Base-by-base conservation (phyloP, 1,140 invertebrate genomes). In the Drosophila pachea region DNA sequence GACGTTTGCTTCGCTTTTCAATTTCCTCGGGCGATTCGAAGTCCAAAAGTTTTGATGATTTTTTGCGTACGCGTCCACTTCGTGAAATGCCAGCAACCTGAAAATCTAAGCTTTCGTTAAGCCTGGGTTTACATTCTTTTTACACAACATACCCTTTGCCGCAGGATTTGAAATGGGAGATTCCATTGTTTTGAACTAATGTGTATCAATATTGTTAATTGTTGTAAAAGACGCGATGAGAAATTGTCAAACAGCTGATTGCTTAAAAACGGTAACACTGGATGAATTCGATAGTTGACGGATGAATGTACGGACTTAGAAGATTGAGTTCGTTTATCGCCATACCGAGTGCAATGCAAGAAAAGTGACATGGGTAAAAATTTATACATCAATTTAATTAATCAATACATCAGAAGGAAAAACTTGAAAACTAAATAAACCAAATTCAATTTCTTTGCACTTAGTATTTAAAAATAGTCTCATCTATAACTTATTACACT, bases 1-100 rank as follows among this genome's bases (percentile, higher is more conserved):
- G 68, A 8, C 76, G 69, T 54, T 84, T 88, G 5, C 90, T 86
- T 42, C 91, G 90, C 22, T 90, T 90, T 48, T 92, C 92, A 53
- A 91, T 92, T 75, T 97, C 95, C 88, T 97, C 96, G 0, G 94
- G 94, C 0, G 95, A 95, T 86, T 97, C 96, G 90, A 97, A 97
- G 89, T 97, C 97, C 89, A 97, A 94, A 8, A 98, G 90, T 89
- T 98, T 98, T 0, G 96, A 97, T 6, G 97, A 98, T 89, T 98
- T 98, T 90, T 98, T 98, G 42, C 96, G 91, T 0, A 98, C 95
- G 47, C 96, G 91, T 14, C 96, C 96, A 79, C 96, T 97, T 54
- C 89, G 69, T 4, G 96, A 97, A 22, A 97, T 93, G 32, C 95
- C 95, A 49, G 94, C 95, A 16, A 96, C 94, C 90, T 95, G 94